phyloP scores from a whole-genome alignment of 2,113 vertebrate species.

The Perca flavescens region DNA sequence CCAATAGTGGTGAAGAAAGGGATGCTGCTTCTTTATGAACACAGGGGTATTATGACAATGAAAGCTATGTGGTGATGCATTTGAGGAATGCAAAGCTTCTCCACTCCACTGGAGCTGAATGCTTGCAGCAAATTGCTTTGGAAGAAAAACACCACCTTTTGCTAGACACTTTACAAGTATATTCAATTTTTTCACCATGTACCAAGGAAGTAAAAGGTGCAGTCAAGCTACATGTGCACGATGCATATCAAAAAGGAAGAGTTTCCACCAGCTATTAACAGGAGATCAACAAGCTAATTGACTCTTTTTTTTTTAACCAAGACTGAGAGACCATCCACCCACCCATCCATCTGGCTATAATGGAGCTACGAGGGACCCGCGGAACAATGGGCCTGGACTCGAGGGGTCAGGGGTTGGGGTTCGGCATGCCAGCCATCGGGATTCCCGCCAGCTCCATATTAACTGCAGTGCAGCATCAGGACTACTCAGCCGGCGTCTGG shows the following conservation, averaged over 20 bases:
- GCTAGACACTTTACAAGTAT: not conserved
- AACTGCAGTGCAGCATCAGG: constrained; percentile 91
- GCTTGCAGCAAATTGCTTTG: not conserved
- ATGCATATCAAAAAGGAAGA: not conserved
- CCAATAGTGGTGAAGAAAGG: constrained; percentile 43
- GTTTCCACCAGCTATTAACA: not conserved
- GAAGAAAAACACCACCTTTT: not conserved
- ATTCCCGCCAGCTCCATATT: constrained; percentile 86
- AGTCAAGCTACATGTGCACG: not conserved
- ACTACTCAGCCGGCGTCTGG: constrained; percentile 94
- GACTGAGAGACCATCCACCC: not conserved
- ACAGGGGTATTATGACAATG: not conserved
- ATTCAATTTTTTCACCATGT: constrained; percentile 1
- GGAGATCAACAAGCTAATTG: constrained; percentile 15
- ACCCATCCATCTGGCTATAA: constrained; percentile 68
- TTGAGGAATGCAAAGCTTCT: constrained; percentile 3
- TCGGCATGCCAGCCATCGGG: constrained; percentile 76
- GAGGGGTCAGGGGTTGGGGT: constrained; percentile 84
- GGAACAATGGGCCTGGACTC: constrained; percentile 84
- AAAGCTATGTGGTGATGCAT: constrained; percentile 1
- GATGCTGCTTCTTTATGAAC: constrained; percentile 24
- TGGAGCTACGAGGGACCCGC: constrained; percentile 85
- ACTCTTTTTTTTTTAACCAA: not conserved
- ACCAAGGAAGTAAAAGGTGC: not conserved
- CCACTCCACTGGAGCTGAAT: not conserved